These are phyloP conservation scores for Pangasius sanitwongsei DNA, from an alignment of 2,797 vertebrate genomes.

Conservation along the genomic window DNA sequence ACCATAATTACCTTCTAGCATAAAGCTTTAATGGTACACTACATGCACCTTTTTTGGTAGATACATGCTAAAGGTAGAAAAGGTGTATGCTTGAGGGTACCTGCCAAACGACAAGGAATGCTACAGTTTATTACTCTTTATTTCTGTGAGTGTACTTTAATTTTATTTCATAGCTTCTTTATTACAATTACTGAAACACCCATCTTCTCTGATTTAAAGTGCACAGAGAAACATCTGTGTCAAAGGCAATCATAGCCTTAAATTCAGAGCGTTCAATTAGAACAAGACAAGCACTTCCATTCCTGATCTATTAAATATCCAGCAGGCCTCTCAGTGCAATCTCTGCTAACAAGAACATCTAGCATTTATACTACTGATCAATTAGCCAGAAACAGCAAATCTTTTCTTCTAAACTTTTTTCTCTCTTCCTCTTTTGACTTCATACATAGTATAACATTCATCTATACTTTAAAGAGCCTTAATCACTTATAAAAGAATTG, in stretches of 20 bases:
- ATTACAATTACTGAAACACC: neutral
- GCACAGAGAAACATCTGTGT: neutral
- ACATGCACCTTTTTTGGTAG: neutral
- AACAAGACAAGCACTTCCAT: slow-evolving; percentile 33
- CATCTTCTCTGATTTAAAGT: neutral
- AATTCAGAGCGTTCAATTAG: neutral
- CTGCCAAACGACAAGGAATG: neutral
- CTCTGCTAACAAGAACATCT: slow-evolving; percentile 58
- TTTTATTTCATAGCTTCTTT: neutral
- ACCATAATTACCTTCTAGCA: neutral
- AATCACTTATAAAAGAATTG: slow-evolving; percentile 64
- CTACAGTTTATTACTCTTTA: neutral
- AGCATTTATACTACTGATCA: slow-evolving; percentile 58
- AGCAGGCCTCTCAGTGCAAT: slow-evolving; percentile 54
- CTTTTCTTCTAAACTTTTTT: neutral
- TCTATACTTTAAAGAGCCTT: slow-evolving; percentile 64
- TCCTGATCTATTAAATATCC: slow-evolving; percentile 53
- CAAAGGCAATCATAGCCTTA: neutral
- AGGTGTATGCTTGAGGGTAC: neutral
- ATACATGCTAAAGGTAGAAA: neutral
- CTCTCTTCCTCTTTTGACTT: slow-evolving; percentile 8
- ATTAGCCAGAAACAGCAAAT: slow-evolving; percentile 50
- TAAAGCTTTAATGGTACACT: neutral
- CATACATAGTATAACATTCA: slow-evolving; percentile 60
- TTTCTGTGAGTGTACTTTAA: neutral